phyloP scores from a whole-genome alignment of 2,797 vertebrate species.

The Eptatretus atami region DNA sequence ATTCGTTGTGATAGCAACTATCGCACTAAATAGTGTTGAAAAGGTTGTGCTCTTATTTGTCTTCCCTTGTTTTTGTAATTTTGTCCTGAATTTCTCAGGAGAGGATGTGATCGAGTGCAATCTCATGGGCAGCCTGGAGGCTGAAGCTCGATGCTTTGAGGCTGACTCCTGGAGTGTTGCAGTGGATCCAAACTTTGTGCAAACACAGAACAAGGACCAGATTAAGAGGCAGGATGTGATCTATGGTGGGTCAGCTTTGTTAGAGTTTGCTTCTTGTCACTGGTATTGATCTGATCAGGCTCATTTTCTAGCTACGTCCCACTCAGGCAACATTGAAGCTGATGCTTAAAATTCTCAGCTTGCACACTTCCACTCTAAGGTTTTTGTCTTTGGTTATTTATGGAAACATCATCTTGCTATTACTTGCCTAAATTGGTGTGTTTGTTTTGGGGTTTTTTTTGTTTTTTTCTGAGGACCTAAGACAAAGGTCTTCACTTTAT shows the following conservation, averaged over 20 bases:
- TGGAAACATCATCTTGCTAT: too few species aligned
- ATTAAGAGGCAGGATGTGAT: conserved; percentile 81
- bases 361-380: too few species aligned
- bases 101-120: conserved; percentile 83
- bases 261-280: too few species aligned
- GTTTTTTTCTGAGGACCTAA: background rate
- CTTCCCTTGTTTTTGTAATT: background rate
- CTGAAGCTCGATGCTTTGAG: conserved; percentile 47
- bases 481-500: background rate
- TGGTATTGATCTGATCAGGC: too few species aligned
- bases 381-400: too few species aligned
- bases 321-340: too few species aligned
- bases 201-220: conserved; percentile 44
- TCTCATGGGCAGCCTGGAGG: conserved; percentile 75
- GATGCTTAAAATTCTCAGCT: too few species aligned
- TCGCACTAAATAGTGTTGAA: background rate
- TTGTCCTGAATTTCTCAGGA: conserved; percentile 17
- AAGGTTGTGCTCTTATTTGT: background rate
- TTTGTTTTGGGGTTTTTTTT: too few species aligned
- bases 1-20: conserved; percentile 3
- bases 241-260: conserved; percentile 26
- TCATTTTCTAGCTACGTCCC: too few species aligned
- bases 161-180: conserved; percentile 71
- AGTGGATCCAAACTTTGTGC: conserved; percentile 42
- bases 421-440: too few species aligned